Conservation (phyloP, 2,113 vertebrate genomes). For the Rutilus rutilus region DNA sequence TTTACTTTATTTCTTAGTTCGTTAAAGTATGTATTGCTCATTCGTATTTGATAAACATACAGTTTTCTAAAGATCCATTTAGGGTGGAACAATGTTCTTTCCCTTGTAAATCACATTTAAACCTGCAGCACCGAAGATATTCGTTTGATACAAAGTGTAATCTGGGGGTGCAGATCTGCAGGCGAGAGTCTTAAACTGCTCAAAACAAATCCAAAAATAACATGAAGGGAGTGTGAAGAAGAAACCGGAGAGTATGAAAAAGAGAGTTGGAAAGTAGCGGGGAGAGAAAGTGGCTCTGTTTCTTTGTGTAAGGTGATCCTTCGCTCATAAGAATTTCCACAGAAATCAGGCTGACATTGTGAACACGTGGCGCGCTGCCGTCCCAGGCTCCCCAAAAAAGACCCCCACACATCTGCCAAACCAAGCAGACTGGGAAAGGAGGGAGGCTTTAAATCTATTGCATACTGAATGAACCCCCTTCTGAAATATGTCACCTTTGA, state of each 20-base stretch:
- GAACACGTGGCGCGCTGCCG: conserved; percentile 67
- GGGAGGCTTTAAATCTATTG: conserved; percentile 71
- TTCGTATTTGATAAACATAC: not conserved
- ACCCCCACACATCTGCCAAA: conserved; percentile 77
- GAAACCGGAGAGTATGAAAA: not conserved
- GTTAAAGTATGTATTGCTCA: not conserved
- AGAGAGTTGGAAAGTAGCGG: conserved; percentile 20
- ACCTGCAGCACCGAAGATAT: not conserved
- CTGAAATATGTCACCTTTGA: conserved; percentile 74
- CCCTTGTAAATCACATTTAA: conserved; percentile 7
- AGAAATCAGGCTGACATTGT: conserved; percentile 71
- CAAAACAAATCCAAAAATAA: conserved; percentile 17
- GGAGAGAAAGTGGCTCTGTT: conserved; percentile 53
- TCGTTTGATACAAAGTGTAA: conserved; percentile 1
- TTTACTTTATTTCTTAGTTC: not conserved
- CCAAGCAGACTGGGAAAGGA: conserved; percentile 68
- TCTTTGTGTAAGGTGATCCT: conserved; percentile 60
- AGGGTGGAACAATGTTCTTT: conserved; percentile 22
- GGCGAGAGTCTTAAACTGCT: conserved; percentile 21
- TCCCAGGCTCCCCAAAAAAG: conserved; percentile 60
- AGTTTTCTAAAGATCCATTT: not conserved
- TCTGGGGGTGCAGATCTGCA: not conserved
- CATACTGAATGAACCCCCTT: conserved; percentile 71
- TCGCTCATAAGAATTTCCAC: conserved; percentile 68
- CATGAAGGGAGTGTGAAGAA: conserved; percentile 55